Percentiles rank a stretch among this genome's conserved stretches.
These are phyloP conservation scores for Apis dorsata DNA, from an alignment of 1,140 invertebrate genomes.

Conservation along the genomic window DNA sequence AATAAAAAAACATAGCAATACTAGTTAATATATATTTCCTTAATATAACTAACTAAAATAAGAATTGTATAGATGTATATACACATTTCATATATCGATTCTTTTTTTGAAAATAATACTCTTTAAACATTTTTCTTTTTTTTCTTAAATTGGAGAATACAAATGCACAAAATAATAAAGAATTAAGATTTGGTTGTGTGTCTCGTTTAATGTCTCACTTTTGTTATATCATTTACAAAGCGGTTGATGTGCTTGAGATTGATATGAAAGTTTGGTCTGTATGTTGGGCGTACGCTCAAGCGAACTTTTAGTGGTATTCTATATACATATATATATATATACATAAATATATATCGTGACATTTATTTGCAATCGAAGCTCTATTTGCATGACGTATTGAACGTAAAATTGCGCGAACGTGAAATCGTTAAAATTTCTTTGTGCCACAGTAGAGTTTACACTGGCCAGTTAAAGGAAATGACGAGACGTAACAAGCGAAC, in stretches of 20 bases:
- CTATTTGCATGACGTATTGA: conserved; percentile 14
- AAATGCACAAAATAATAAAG: background rate
- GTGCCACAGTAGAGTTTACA: conserved; percentile 22
- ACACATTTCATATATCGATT: conserved; percentile 7
- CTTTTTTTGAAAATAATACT: conserved; percentile 5
- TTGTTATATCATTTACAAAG: conserved; percentile 20
- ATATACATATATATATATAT: conserved; percentile 20
- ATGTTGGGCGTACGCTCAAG: conserved; percentile 34
- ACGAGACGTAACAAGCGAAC: background rate
- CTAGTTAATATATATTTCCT: conserved; percentile 45
- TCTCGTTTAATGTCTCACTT: conserved; percentile 30
- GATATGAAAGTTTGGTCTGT: conserved; percentile 27
- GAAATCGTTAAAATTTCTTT: conserved; percentile 29
- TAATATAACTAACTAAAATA: conserved; percentile 51
- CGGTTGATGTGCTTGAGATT: conserved; percentile 12
- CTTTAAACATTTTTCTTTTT: conserved; percentile 27
- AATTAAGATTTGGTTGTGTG: conserved; percentile 60
- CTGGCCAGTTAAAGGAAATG: conserved; percentile 13
- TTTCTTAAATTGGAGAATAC: background rate
- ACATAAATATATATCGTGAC: conserved; percentile 32
- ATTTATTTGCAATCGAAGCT: conserved; percentile 30
- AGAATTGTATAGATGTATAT: conserved; percentile 62
- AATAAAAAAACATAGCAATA: conserved; percentile 48
- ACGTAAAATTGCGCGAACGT: background rate
- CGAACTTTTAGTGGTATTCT: conserved; percentile 33